Percentiles rank a stretch among this genome's conserved stretches.
phyloP scores from a whole-genome alignment of 2,888 invertebrate species.

The Gasteruption jaculator region DNA sequence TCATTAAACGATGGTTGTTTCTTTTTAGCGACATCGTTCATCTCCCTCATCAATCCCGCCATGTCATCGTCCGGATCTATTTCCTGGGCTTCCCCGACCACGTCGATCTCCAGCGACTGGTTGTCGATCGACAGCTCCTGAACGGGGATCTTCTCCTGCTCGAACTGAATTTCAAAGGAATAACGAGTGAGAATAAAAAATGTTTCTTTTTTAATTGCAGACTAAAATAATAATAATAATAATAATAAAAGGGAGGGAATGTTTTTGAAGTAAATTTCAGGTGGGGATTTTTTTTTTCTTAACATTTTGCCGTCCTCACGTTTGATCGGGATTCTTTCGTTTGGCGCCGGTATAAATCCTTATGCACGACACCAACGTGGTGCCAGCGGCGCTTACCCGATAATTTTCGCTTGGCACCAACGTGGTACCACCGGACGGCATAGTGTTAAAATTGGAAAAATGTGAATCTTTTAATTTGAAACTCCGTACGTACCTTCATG shows the following conservation, averaged over 20 bases:
- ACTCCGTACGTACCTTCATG: constrained; percentile 56
- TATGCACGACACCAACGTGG: too few relatives aligned
- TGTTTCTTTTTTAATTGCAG: constrained; percentile 6
- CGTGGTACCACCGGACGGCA: too few relatives aligned
- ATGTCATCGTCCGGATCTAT: constrained; percentile 48
- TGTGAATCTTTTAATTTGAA: not conserved
- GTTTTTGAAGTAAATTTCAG: too few relatives aligned
- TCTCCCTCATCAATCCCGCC: constrained; percentile 49
- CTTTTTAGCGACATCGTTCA: constrained; percentile 42
- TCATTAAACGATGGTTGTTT: constrained; percentile 43
- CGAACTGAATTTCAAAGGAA: constrained; percentile 39
- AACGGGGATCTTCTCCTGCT: constrained; percentile 30
- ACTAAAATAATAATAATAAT: constrained; percentile 3
- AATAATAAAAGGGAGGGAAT: not conserved
- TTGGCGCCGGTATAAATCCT: too few relatives aligned
- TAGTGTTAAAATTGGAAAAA: too few relatives aligned
- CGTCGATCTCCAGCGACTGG: constrained; percentile 38
- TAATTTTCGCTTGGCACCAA: too few relatives aligned
- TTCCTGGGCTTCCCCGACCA: constrained; percentile 39
- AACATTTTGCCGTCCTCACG: too few relatives aligned
- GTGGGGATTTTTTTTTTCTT: too few relatives aligned
- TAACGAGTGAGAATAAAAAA: not conserved
- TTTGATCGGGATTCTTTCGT: too few relatives aligned
- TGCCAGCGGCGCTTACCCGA: too few relatives aligned
- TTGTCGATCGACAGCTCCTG: constrained; percentile 25